Base-by-base conservation (phyloP, 2,888 invertebrate species). In the Amblyjoppa fuscipennis region DNA sequence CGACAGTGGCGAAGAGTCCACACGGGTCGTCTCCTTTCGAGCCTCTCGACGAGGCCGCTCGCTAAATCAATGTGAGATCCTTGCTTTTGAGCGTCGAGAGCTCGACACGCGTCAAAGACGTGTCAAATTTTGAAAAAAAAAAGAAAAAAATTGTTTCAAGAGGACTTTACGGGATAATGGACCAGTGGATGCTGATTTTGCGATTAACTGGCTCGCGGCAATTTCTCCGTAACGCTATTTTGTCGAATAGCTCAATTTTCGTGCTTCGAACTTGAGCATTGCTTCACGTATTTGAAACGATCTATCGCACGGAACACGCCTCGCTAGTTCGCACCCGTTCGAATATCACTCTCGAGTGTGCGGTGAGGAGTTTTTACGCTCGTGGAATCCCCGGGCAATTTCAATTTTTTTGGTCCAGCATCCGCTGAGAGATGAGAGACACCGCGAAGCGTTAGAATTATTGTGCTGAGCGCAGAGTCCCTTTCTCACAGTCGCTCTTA, bases 31-130 rank as follows among this genome's bases (percentile, higher is more conserved):
- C 59, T 20, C 25, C 56, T 20, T 68, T 66, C 59, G 49, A 20
- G 51, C 53, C 73, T 74, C 64, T 64, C 69, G 69, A 59, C 9
- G 69, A 41, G 31, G 66, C 66, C 56, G 20, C 56, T 56, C 25
- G 45, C n/a, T 68, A 56, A 73, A 73, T 77, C 68, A 83, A 83
- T 78, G 71, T 78, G 71, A 68, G 77, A 38, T 70, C 34, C 56
- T 20, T 20, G 45, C 45, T 49, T 16, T 49, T 16, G 45, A 49
- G 45, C 45, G 13, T 16, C 16, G 45, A 16, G 45, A 49, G 16
- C 16, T 49, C 45, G 45, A 16, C 45, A 49, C 13, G 0, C 45
- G 16, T 49, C 45, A 5, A 16, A 16, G 3, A 3, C 45, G 45
- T 1, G 45, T 3, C 3, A 34, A 34, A 34, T 11, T 41, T 41